Evolutionary conservation across 2,113 vertebrate species (phyloP).

Genomic region (Setophaga kirtlandii): DNA sequence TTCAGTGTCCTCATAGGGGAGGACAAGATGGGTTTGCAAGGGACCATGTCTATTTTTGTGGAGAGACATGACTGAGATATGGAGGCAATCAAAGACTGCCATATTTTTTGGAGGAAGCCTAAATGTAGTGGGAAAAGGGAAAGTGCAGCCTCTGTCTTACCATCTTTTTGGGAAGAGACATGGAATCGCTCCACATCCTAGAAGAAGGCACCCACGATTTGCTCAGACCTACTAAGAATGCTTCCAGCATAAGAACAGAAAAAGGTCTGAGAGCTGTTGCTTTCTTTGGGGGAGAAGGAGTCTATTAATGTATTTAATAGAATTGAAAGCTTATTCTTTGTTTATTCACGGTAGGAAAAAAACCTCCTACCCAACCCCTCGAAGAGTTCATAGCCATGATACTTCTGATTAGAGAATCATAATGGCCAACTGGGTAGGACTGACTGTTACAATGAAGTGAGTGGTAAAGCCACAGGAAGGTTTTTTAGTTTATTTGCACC

Average conservation of each 20-base stretch:
- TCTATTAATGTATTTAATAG: background rate
- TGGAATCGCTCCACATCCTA: background rate
- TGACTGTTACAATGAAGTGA: background rate
- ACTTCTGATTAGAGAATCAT: background rate
- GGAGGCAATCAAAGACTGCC: background rate
- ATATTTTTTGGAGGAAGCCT: background rate
- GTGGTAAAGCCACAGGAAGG: background rate
- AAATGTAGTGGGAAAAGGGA: background rate
- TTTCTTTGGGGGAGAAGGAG: background rate
- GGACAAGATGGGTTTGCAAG: background rate
- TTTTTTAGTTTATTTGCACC: background rate
- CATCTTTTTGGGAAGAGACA: background rate
- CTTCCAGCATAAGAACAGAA: background rate
- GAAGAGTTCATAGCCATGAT: rapidly evolving
- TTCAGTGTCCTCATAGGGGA: background rate
- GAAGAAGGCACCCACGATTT: background rate
- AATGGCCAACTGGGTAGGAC: rapidly evolving
- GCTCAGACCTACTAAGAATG: background rate
- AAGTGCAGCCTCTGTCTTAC: background rate
- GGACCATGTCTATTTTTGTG: rapidly evolving
- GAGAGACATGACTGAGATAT: background rate
- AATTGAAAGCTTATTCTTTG: background rate
- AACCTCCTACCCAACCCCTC: rapidly evolving
- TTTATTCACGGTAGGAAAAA: background rate
- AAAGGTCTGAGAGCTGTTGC: background rate